Evolutionary conservation across 2,797 vertebrate genomes (phyloP).

Genomic region (Hydrocynus forskahlii): DNA sequence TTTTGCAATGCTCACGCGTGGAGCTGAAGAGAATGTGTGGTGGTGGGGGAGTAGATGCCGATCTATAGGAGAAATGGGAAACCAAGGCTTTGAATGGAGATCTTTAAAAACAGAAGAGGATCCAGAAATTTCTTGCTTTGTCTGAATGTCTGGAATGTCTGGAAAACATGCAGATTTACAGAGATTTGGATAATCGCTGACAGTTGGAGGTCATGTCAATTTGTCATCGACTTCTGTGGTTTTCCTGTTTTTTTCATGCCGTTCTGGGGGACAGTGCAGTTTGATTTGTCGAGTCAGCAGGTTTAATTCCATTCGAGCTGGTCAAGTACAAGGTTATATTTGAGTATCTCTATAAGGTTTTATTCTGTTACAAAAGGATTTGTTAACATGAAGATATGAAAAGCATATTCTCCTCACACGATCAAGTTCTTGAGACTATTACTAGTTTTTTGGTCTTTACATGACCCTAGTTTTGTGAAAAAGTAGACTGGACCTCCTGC

Average conservation of each 20-base stretch:
- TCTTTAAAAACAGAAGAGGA: too few relatives aligned
- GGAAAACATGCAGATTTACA: too few relatives aligned
- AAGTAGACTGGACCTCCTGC: too few relatives aligned
- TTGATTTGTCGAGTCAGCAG: background rate
- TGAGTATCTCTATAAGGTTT: background rate
- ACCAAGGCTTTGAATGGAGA: background rate
- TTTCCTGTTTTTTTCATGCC: background rate
- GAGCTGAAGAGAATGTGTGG: background rate
- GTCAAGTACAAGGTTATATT: background rate
- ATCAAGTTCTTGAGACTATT: too few relatives aligned
- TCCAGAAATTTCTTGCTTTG: background rate
- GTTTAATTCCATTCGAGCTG: background rate
- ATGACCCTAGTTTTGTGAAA: too few relatives aligned
- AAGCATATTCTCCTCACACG: too few relatives aligned
- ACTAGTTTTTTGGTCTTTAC: too few relatives aligned
- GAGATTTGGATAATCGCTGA: background rate
- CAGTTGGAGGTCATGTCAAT: background rate
- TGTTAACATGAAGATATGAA: background rate
- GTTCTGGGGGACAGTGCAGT: background rate
- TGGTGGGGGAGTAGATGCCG: background rate
- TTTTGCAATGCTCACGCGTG: conserved; percentile 6
- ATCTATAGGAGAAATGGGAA: background rate
- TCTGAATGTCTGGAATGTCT: too few relatives aligned
- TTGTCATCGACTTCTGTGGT: background rate
- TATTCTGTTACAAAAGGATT: too few relatives aligned